Percentiles rank a stretch among this genome's conserved stretches.
These are phyloP conservation scores for Riparia riparia DNA, from an alignment of 2,113 vertebrate species.

Conservation along the genomic window DNA sequence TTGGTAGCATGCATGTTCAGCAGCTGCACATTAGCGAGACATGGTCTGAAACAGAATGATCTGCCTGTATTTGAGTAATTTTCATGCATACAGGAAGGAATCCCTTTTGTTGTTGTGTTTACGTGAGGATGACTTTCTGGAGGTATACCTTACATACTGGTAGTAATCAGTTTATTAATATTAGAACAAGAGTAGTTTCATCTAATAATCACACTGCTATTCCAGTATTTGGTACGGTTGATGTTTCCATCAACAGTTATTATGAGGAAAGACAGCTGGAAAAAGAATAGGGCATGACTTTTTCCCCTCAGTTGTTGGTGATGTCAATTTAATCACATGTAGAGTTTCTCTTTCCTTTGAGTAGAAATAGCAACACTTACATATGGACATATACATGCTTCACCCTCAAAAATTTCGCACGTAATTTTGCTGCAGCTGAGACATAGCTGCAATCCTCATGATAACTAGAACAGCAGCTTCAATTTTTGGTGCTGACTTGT, in stretches of 20 bases:
- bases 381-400: not conserved
- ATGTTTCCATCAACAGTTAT: not conserved
- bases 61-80: not conserved
- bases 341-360: not conserved
- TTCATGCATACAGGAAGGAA: not conserved
- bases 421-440: not conserved
- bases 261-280: not conserved
- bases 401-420: not conserved
- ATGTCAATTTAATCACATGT: not conserved
- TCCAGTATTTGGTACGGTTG: not conserved
- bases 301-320: not conserved
- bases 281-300: not conserved
- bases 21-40: not conserved
- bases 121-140: not conserved
- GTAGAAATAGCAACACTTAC: not conserved
- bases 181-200: not conserved
- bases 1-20: not conserved
- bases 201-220: not conserved
- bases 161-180: not conserved
- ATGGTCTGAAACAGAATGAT: not conserved
- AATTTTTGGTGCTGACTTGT: not conserved
- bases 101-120: not conserved
- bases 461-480: not conserved
- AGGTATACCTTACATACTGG: not conserved
- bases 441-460: not conserved